Conservation (phyloP, 2,888 invertebrate genomes). For the Ormia ochracea region DNA sequence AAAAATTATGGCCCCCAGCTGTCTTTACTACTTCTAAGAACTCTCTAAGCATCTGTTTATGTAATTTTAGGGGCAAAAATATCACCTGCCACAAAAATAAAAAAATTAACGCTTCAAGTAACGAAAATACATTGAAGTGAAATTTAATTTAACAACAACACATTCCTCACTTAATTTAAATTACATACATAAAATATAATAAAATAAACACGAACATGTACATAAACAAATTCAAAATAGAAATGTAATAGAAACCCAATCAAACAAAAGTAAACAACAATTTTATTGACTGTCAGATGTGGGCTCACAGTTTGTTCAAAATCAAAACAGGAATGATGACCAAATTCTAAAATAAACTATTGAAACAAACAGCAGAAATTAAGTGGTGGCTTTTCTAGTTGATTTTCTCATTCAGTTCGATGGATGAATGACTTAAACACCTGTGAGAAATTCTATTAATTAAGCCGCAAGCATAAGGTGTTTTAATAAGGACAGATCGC, state of each 20-base stretch:
- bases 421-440: slow-evolving; percentile 39
- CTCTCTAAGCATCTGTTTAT: slow-evolving; percentile 20
- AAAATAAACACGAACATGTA: background rate
- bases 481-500: background rate
- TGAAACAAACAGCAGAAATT: background rate
- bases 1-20: background rate
- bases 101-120: background rate
- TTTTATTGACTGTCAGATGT: slow-evolving; percentile 8
- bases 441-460: slow-evolving; percentile 10
- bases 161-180: background rate
- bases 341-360: slow-evolving; percentile 8
- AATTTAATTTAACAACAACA: background rate
- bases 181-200: background rate
- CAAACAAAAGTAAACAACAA: background rate
- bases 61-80: background rate
- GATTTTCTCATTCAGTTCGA: background rate
- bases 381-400: slow-evolving; percentile 14
- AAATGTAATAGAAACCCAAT: slow-evolving; percentile 20
- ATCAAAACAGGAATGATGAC: background rate
- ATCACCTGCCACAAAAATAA: slow-evolving; percentile 15
- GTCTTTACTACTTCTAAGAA: background rate
- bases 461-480: background rate
- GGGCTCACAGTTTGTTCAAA: slow-evolving; percentile 22
- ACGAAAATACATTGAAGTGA: background rate
- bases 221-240: background rate